Percentiles rank a stretch among this genome's conserved stretches.
These are phyloP conservation scores for Magallana gigas DNA, from an alignment of 1,140 invertebrate species.

Conservation along the genomic window DNA sequence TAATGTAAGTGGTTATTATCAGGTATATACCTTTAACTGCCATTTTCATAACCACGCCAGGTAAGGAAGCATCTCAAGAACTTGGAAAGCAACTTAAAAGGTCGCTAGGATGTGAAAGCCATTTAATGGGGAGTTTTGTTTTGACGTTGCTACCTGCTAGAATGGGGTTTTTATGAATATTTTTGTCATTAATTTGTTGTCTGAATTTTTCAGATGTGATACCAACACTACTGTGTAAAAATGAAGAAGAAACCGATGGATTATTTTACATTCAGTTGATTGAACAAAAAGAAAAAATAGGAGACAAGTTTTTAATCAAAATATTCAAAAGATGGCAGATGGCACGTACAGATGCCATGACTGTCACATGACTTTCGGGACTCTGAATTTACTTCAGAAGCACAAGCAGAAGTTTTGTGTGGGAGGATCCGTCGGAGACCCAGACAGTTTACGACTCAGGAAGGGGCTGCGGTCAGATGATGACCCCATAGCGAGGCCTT, in stretches of 20 bases:
- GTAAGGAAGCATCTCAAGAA: slow-evolving; percentile 15
- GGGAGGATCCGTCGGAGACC: slow-evolving; percentile 65
- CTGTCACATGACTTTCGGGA: slow-evolving; percentile 73
- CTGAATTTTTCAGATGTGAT: slow-evolving; percentile 32
- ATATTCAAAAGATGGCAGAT: slow-evolving; percentile 21
- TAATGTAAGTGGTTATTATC: slow-evolving; percentile 20
- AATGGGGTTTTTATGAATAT: background rate
- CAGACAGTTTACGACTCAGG: slow-evolving; percentile 63
- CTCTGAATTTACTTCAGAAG: slow-evolving; percentile 66
- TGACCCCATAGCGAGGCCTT: slow-evolving; percentile 33
- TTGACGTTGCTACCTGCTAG: background rate
- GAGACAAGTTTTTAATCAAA: background rate
- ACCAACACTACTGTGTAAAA: background rate
- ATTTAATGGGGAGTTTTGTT: slow-evolving; percentile 28
- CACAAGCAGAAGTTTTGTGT: slow-evolving; percentile 73
- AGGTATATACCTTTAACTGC: slow-evolving; percentile 20
- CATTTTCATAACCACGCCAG: slow-evolving; percentile 21
- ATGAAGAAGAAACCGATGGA: slow-evolving; percentile 13
- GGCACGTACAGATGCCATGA: slow-evolving; percentile 63
- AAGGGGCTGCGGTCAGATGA: slow-evolving; percentile 55
- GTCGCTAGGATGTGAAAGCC: slow-evolving; percentile 34
- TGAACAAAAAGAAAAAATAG: background rate
- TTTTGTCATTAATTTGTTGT: background rate
- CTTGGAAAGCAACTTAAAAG: background rate
- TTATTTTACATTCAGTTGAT: slow-evolving; percentile 32